Conservation (phyloP, 2,113 vertebrate species). For the Seriola rivoliana region DNA sequence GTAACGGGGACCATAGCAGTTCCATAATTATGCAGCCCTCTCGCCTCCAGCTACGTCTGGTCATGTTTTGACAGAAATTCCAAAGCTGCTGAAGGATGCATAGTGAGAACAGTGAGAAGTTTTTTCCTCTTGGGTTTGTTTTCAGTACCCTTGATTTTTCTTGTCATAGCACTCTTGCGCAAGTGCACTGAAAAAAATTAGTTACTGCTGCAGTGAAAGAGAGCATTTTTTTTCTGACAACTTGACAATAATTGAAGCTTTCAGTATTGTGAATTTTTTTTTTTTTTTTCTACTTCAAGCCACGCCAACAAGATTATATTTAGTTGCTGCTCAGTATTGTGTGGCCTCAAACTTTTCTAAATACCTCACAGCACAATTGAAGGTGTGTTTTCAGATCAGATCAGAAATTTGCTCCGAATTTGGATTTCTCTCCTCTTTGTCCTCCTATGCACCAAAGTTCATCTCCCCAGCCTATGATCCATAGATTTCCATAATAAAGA, state of each 20-base stretch:
- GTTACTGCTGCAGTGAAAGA: slow-evolving; percentile 34
- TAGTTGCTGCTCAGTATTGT: slow-evolving; percentile 37
- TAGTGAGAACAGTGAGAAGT: slow-evolving; percentile 35
- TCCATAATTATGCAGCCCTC: slow-evolving; percentile 58
- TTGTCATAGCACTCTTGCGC: slow-evolving; percentile 57
- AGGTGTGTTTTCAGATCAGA: background rate
- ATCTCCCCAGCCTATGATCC: slow-evolving; percentile 36
- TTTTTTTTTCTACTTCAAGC: slow-evolving; percentile 17
- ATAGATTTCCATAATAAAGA: slow-evolving; percentile 45
- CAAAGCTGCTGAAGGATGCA: slow-evolving; percentile 63
- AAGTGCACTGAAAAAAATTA: slow-evolving; percentile 38
- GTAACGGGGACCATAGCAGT: slow-evolving; percentile 39
- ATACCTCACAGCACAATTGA: slow-evolving; percentile 23
- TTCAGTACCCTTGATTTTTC: slow-evolving; percentile 62
- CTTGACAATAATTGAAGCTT: slow-evolving; percentile 46
- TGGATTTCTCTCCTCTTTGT: slow-evolving; percentile 24
- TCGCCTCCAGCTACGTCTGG: slow-evolving; percentile 65
- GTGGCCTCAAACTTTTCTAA: slow-evolving; percentile 27
- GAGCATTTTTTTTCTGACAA: slow-evolving; percentile 17
- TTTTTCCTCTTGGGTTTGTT: slow-evolving; percentile 57
- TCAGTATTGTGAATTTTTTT: slow-evolving; percentile 19
- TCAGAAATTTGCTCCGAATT: background rate
- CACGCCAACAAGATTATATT: slow-evolving; percentile 35
- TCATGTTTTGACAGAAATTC: slow-evolving; percentile 78
- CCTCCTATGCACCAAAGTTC: slow-evolving; percentile 25